Base-by-base conservation (phyloP, 2,888 invertebrate genomes). In the Cantharis rustica region DNA sequence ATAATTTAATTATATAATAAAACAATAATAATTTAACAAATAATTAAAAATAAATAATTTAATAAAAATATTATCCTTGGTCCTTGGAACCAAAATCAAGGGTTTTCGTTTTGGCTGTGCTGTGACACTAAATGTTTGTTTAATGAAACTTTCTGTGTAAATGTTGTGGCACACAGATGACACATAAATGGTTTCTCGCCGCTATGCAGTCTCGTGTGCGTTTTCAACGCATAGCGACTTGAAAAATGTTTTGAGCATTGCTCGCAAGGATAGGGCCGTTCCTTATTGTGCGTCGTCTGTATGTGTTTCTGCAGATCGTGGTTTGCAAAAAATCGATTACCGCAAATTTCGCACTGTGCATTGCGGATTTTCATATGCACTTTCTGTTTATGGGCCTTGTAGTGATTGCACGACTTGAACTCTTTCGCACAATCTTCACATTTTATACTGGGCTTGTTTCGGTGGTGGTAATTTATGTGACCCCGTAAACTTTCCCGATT, bases 401-500 rank as follows among this genome's bases (percentile, higher is more conserved):
- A 84, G 69, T 84, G 85, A 15, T 85, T 83, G 69, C 83, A 85
- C 23, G 81, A 82, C 63, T 83, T 79, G 74, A 85, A 86, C 47
- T 80, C 76, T 75, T 80, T 83, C 16, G 84, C 83, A 74, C 86
- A 86, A 62, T 83, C 79, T 75, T 86, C 85, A 79, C 86, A 86
- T 70, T 85, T 82, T 69, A 83, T 84, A 16, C 81, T 76, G 15
- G 81, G 80, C 11, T 83, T 79, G 61, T 82, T 84, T 72, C 83
- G 84, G 74, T 86, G 86, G 73, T 84, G 82, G 73, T 86, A 84
- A 70, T 85, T 84, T 72, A 85, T 84, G 78, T 86, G 86, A 10
- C 85, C 85, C 16, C 84, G 79, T 70, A 86, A 79, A 79, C 86
- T 85, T 71, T 85, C 84, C 10, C 82, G 80, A 78, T 86, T 86